Evolutionary conservation across 2,113 vertebrate species (phyloP), one percentile per base, ranked within the genome.

Genomic region (Hemichromis elongatus): DNA sequence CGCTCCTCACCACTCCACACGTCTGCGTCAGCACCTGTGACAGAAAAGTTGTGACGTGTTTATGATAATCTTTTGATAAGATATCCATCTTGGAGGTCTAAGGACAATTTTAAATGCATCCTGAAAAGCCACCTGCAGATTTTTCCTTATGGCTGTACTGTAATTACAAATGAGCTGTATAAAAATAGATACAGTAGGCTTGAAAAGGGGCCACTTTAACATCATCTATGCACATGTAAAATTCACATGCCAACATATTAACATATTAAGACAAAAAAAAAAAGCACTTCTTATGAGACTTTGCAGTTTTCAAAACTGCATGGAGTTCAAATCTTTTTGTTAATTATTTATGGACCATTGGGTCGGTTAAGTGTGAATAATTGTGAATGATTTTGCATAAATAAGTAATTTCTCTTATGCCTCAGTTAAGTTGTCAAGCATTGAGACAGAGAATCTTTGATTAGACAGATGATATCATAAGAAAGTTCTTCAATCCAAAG

Each of bases 11-110:
- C 59, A 35, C 18, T 35, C 57, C 0, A 1, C 30, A 35, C 1
- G 0, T 12, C 59, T 63, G 59, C 3, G 0, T 35, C 7, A 30
- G 30, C 59, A 35, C 59, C 35, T 3, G 0, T 35, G 18, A 35
- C 18, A n/a, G 9, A 63, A 66, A 66, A 0, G 59, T 66, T 37
- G 33, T 19, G 59, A 21, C 33, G 7, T 66, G 59, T 37, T 66
- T 66, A 37, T 66, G 19, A 21, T 11, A 66, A 66, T 21, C 59
- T 37, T 66, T 37, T 66, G 59, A 66, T 21, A 63, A 0, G 2
- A 63, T 37, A 63, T 63, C 6, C n/a, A 63, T 63, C 0, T 37
- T 37, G 33, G 19, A 63, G 37, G 33, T 63, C 19, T 66, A 21
- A 8, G 33, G 33, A 63, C 13, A 63, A 63, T 63, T 13, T 33